Evolutionary conservation across 2,888 invertebrate genomes (phyloP).

Genomic region (Tachina grossa): DNA sequence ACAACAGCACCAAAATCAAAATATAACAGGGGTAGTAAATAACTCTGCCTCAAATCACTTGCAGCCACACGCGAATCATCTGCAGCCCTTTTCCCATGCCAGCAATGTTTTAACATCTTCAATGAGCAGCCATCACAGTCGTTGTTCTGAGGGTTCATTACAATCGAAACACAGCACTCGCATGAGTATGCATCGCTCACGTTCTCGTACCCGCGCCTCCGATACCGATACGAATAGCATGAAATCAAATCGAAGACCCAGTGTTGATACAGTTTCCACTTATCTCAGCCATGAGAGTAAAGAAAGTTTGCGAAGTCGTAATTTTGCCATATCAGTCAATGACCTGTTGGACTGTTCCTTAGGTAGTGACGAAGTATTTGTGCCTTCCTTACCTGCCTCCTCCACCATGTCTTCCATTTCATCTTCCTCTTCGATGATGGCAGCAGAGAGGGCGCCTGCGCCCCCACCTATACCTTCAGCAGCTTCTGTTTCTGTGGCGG

Average conservation of each 20-base stretch:
- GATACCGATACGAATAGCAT: constrained; percentile 86
- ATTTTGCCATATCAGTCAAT: constrained; percentile 84
- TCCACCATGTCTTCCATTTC: constrained; percentile 72
- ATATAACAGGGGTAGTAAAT: constrained; percentile 11
- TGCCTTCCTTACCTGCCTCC: constrained; percentile 79
- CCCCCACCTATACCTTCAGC: constrained; percentile 79
- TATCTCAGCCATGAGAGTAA: constrained; percentile 94
- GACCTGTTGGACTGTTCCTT: constrained; percentile 88
- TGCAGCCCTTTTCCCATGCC: constrained; percentile 78
- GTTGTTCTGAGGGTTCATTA: constrained; percentile 81
- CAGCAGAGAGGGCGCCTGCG: constrained; percentile 79
- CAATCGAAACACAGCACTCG: constrained; percentile 80
- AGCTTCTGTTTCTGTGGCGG: constrained; percentile 71
- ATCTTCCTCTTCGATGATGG: constrained; percentile 58
- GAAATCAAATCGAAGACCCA: constrained; percentile 90
- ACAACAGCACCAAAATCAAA: constrained; percentile 58
- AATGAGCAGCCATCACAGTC: constrained; percentile 82
- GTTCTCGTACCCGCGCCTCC: constrained; percentile 82
- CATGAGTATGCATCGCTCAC: constrained; percentile 81
- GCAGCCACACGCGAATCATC: constrained; percentile 73
- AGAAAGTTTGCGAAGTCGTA: constrained; percentile 86
- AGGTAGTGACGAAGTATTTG: constrained; percentile 89
- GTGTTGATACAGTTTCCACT: constrained; percentile 94
- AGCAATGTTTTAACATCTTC: constrained; percentile 80
- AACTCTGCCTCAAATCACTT: constrained; percentile 48